Evolutionary conservation across 2,797 vertebrate genomes (phyloP), one percentile per base, ranked within the genome.

Genomic region (Gephyroberyx darwinii): DNA sequence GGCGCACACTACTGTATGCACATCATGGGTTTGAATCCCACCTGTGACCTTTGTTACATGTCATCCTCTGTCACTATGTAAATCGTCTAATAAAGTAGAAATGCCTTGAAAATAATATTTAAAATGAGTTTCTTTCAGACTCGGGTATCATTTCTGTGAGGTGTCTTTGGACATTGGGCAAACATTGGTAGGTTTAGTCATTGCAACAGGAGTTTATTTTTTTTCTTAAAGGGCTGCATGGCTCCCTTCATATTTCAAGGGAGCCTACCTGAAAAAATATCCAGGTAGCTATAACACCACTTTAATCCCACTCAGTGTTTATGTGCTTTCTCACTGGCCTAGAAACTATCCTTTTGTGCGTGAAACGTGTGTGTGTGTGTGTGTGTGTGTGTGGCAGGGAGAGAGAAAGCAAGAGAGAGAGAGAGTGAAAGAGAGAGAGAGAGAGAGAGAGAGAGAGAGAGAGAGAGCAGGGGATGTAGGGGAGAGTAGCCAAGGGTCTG

Each of bases 291-390:
- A 39, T 54, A 83, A 78, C 41, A 74, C 74, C 75, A 74, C 78
- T 86, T 86, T 86, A 89, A 89, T 89, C 83, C 80, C 65, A 85
- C 87, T 87, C 83, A 78, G 84, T 88, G 85, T 89, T 88, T 76
- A 84, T 84, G 77, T 83, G 80, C 78, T 73, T 84, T 87, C 74
- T 84, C 71, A 81, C 77, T 84, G 56, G 74, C 62, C 55, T 58
- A 71, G 80, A 74, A 81, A 77, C 20, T 72, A n/a, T 83, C 31
- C 30, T 58, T 33, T 61, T 37, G 71, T 58, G 74, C 72, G 55
- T 45, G 63, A 55, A 30, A 47, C 31, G 26, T 62, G 78, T 63
- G 81, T 47, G 66, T 69, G 67, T 65, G 79, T 76, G 71, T 61
- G 76, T 77, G 74, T 60, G 31, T 65, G 52, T 53, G 66, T 72